Evolutionary conservation across 2,113 vertebrate genomes (phyloP).

Genomic region (Coreoperca whiteheadi): DNA sequence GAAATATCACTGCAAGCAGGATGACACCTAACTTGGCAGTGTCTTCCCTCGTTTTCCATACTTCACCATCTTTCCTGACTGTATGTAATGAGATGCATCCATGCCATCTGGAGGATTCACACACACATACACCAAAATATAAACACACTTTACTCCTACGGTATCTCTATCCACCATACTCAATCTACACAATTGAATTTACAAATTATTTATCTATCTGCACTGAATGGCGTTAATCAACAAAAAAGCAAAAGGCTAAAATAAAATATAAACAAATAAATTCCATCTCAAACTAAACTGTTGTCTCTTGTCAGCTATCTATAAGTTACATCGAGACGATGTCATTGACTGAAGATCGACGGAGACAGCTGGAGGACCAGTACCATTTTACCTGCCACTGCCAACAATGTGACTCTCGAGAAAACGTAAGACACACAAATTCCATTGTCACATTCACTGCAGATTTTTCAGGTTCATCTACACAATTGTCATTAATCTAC

Average conservation of each 20-base stretch:
- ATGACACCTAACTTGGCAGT: conserved; percentile 38
- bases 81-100: conserved; percentile 68
- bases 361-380: conserved; percentile 73
- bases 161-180: background rate
- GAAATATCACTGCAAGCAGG: conserved; percentile 39
- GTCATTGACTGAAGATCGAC: conserved; percentile 65
- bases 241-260: background rate
- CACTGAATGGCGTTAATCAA: background rate
- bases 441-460: background rate
- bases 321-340: conserved; percentile 77
- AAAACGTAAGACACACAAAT: conserved; percentile 59
- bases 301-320: conserved; percentile 64
- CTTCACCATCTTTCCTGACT: conserved; percentile 49
- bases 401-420: conserved; percentile 58
- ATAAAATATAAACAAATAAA: background rate
- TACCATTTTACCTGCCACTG: conserved; percentile 77
- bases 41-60: conserved; percentile 41
- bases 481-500: background rate
- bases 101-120: conserved; percentile 63
- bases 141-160: conserved; percentile 11
- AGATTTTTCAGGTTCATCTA: background rate
- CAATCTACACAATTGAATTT: background rate
- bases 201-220: background rate
- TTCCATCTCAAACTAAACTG: background rate
- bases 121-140: conserved; percentile 31